Evolutionary conservation across 2,888 invertebrate species (phyloP).

Genomic region (Athalia circularis): DNA sequence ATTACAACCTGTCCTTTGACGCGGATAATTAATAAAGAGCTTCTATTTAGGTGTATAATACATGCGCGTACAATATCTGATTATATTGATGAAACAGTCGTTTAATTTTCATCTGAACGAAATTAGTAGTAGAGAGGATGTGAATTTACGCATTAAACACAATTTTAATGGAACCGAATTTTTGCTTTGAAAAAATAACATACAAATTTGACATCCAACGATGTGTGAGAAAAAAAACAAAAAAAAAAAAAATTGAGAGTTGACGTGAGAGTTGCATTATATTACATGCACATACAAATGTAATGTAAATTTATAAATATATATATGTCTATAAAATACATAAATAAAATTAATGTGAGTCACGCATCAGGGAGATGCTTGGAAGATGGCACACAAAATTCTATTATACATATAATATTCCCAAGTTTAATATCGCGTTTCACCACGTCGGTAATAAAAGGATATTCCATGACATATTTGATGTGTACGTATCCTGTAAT

Average conservation of each 20-base stretch:
- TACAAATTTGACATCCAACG: too few relatives aligned
- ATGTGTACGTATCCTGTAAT: neutral
- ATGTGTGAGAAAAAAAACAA: too few relatives aligned
- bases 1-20: conserved; percentile 2
- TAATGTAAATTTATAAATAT: neutral
- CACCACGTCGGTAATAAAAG: neutral
- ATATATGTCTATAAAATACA: neutral
- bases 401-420: neutral
- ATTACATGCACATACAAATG: neutral
- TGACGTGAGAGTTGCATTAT: too few relatives aligned
- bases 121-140: too few relatives aligned
- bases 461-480: neutral
- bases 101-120: too few relatives aligned
- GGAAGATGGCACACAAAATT: conserved; percentile 1
- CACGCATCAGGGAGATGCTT: neutral
- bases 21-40: conserved; percentile 16
- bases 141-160: too few relatives aligned
- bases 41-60: neutral
- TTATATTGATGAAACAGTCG: neutral
- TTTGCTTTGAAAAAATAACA: too few relatives aligned
- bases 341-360: neutral
- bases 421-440: neutral
- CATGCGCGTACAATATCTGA: neutral
- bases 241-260: too few relatives aligned
- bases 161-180: too few relatives aligned